phyloP scores from a whole-genome alignment of 1,140 invertebrate genomes.

The Caerostris darwini region DNA sequence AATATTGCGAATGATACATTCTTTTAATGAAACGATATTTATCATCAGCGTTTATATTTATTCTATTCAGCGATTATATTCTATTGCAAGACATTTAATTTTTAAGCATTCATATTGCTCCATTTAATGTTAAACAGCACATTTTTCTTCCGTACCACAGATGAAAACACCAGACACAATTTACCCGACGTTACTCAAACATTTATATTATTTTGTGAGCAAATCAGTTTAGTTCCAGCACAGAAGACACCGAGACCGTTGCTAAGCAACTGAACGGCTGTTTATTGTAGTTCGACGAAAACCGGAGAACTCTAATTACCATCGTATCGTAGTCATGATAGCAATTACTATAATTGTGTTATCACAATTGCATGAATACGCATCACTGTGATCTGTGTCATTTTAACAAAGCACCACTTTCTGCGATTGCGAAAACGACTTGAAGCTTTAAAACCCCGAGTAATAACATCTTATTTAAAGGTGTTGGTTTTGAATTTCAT shows the following conservation, averaged over 20 bases:
- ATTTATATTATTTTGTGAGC: background rate
- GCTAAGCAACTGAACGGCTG: slow-evolving; percentile 30
- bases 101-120: background rate
- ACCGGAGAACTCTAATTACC: slow-evolving; percentile 26
- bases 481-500: background rate
- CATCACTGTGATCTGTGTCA: slow-evolving; percentile 39
- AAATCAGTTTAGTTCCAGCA: background rate
- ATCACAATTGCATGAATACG: slow-evolving; percentile 41
- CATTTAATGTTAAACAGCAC: background rate
- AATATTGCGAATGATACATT: too few relatives aligned
- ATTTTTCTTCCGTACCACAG: background rate
- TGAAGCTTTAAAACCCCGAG: background rate
- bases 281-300: slow-evolving; percentile 15
- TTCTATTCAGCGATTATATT: background rate
- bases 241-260: background rate
- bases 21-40: too few relatives aligned
- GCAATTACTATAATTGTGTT: slow-evolving; percentile 55
- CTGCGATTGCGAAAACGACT: slow-evolving; percentile 4
- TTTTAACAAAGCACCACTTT: slow-evolving; percentile 42
- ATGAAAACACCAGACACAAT: background rate
- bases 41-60: too few relatives aligned
- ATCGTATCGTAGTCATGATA: slow-evolving; percentile 5
- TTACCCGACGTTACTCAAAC: background rate
- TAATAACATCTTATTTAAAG: background rate
- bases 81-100: background rate